A percentile compares a stretch with the other conserved stretches of the same genome.
Conservation (phyloP, 1,140 invertebrate genomes). For the Leptinotarsa defecta region DNA sequence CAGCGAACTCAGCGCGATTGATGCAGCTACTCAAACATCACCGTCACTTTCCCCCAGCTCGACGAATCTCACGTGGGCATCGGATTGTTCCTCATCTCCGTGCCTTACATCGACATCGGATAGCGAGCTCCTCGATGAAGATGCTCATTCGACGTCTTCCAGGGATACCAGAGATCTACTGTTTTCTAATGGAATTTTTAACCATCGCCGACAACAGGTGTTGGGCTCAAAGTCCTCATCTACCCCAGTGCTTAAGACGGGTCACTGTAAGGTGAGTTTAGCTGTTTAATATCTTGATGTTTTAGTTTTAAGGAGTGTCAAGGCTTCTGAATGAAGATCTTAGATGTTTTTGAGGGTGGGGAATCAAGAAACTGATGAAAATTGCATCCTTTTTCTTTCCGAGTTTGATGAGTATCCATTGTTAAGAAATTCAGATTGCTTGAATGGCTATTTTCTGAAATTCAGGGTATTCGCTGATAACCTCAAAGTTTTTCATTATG, state of each 20-base stretch:
- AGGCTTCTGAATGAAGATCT: not conserved
- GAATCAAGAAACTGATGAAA: too few relatives aligned
- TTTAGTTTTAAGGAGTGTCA: not conserved
- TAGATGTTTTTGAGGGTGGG: too few relatives aligned
- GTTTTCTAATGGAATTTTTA: not conserved
- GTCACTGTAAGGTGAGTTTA: conserved; percentile 22
- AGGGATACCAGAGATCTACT: conserved; percentile 5
- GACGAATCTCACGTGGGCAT: conserved; percentile 49
- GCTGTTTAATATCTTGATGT: not conserved
- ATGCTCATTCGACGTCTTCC: conserved; percentile 24
- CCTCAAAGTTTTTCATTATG: too few relatives aligned
- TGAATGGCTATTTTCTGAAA: too few relatives aligned
- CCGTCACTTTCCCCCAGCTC: conserved; percentile 48
- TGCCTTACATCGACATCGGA: conserved; percentile 32
- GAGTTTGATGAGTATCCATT: too few relatives aligned
- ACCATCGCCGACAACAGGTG: conserved; percentile 7
- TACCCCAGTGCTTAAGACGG: conserved; percentile 46
- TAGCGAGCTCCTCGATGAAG: conserved; percentile 27
- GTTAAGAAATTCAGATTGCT: too few relatives aligned
- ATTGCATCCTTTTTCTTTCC: too few relatives aligned
- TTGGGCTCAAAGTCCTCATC: conserved; percentile 43
- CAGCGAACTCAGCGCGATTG: conserved; percentile 12
- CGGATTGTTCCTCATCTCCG: conserved; percentile 48
- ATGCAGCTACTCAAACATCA: conserved; percentile 44
- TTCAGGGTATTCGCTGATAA: too few relatives aligned